Evolutionary conservation across 2,797 vertebrate species (phyloP).

Genomic region (Myoxocephalus aenaeus): DNA sequence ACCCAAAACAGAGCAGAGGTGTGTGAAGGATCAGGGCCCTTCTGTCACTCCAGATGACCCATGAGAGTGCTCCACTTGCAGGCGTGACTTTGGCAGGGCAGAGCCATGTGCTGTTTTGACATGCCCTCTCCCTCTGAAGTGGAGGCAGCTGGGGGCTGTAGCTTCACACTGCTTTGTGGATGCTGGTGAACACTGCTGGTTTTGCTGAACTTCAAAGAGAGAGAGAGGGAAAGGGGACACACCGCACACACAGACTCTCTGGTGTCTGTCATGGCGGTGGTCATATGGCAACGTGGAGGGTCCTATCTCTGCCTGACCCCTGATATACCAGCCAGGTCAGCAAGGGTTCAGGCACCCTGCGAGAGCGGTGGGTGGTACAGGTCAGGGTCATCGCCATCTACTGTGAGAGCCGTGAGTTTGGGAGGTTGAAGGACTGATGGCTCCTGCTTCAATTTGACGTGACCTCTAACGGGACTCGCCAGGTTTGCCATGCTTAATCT

Average conservation of each 20-base stretch:
- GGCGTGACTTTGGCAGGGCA: slow-evolving; percentile 43
- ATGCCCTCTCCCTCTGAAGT: slow-evolving; percentile 55
- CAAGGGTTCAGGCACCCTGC: slow-evolving; percentile 52
- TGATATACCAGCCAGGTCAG: slow-evolving; percentile 59
- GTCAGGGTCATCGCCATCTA: slow-evolving; percentile 45
- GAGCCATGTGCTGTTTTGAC: slow-evolving; percentile 67
- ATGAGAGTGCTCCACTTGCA: slow-evolving; percentile 42
- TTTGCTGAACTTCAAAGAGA: slow-evolving; percentile 37
- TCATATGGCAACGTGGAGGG: slow-evolving; percentile 60
- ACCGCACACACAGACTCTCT: slow-evolving; percentile 38
- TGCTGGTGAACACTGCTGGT: slow-evolving; percentile 22
- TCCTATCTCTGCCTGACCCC: slow-evolving; percentile 50
- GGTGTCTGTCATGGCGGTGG: slow-evolving; percentile 59
- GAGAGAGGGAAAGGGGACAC: slow-evolving; percentile 13
- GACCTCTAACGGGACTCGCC: background rate
- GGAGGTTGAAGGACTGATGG: background rate
- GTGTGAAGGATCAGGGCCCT: slow-evolving; percentile 5
- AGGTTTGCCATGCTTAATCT: background rate
- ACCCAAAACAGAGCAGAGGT: background rate
- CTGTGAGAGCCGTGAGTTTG: background rate
- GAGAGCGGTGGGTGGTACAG: slow-evolving; percentile 38
- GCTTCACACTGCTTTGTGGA: slow-evolving; percentile 57
- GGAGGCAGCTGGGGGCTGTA: slow-evolving; percentile 72
- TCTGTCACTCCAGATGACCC: slow-evolving; percentile 58
- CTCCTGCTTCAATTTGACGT: background rate